Base-by-base conservation (phyloP, 2,888 invertebrate genomes). In the Sepioteuthis lessoniana region DNA sequence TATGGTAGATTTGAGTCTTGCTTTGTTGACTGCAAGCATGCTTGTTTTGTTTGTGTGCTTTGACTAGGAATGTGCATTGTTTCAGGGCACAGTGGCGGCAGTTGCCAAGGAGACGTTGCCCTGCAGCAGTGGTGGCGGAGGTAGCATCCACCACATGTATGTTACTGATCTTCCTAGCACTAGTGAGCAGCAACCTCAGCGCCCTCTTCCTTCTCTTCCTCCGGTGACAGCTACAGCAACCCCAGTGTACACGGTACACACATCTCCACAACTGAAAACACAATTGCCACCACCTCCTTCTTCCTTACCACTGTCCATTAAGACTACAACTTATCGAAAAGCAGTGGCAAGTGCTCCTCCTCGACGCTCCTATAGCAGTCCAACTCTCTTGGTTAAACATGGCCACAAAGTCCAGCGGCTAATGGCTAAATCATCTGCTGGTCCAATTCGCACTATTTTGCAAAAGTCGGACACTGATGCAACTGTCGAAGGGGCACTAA, bases 351-450 rank as follows among this genome's bases (percentile, higher is more conserved):
- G 95, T 21, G 94, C 96, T 91, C 95, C 96, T 93, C 95, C 96
- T 93, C 95, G 96, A 93, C 95, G 96, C 92, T 95, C 96, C n/a
- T 96, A 96, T 95, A 95, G 95, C 93, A 96, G 95, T 94, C 96
- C 96, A 90, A 96, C 96, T 55, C 95, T 96, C 94, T 95, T 96
- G 93, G 96, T 96, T 90, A 96, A 96, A 94, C 96, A 96, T 95
- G 96, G 96, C 93, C 95, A 96, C 94, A 96, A 96, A 95, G 96
- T 96, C 91, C 96, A 96, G 94, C 95, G 96, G 94, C 95, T 96
- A 5, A 96, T 96, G 96, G 95, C 93, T 50, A 93, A 93, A 60
- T 38, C 93, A 19, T 93, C 93, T 35, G 35, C 93, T 50, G 93
- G 93, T 50, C 50, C 93, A 38, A 60, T 93, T 31, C 93, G 60